Evolutionary conservation across 2,888 invertebrate genomes (phyloP).

Genomic region (Perdita meconis): DNA sequence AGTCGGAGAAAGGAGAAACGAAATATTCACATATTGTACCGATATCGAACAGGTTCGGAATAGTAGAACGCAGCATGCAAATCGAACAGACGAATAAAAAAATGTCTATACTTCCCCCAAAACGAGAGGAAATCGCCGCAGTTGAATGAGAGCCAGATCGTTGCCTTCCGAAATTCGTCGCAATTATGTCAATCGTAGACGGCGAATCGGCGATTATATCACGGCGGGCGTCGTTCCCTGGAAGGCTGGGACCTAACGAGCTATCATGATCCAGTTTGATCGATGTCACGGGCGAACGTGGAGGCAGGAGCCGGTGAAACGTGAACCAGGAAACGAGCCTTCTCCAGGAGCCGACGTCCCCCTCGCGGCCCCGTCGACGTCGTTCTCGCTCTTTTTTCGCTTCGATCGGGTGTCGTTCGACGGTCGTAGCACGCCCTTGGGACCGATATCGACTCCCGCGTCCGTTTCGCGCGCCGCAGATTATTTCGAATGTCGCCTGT

Average conservation of each 20-base stretch:
- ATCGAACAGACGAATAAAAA: too few relatives aligned
- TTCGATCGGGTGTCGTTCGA: conserved; percentile 46
- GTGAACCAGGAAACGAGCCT: conserved; percentile 42
- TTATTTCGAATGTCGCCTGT: conserved; percentile 71
- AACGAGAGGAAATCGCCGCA: too few relatives aligned
- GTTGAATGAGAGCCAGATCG: background rate
- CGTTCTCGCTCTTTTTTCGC: conserved; percentile 19
- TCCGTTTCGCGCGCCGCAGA: conserved; percentile 68
- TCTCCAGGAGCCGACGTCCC: conserved; percentile 1
- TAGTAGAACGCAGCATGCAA: too few relatives aligned
- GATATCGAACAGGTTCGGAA: too few relatives aligned
- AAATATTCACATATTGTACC: too few relatives aligned
- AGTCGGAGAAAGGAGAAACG: too few relatives aligned
- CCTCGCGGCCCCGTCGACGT: conserved; percentile 7
- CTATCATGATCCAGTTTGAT: conserved; percentile 44
- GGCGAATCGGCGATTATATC: conserved; percentile 20
- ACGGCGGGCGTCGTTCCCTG: conserved; percentile 3
- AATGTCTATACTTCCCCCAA: too few relatives aligned
- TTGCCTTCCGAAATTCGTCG: background rate
- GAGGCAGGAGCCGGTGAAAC: conserved; percentile 39
- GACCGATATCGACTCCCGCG: conserved; percentile 68
- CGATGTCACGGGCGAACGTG: conserved; percentile 46
- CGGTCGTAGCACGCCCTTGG: conserved; percentile 59
- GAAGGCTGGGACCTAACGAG: conserved; percentile 30
- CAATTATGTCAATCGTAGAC: conserved; percentile 26